phyloP scores from a whole-genome alignment of 2,888 invertebrate species.

The Beris morrisii region DNA sequence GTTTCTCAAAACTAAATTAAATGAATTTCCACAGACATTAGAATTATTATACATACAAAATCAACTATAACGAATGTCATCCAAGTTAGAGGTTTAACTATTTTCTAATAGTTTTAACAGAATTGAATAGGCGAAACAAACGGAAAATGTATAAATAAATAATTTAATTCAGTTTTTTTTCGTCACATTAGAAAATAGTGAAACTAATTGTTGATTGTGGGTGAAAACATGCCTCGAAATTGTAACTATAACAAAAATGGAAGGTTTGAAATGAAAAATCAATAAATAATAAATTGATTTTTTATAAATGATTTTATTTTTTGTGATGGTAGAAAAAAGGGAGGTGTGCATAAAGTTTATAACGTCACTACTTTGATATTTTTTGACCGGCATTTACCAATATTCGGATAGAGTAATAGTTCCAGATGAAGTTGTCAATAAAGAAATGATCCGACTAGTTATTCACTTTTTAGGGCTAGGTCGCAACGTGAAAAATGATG shows the following conservation, averaged over 20 bases:
- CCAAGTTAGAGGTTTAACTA: background rate
- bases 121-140: conserved; percentile 13
- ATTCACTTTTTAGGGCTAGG: too few relatives aligned
- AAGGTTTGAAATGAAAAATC: conserved; percentile 21
- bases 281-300: conserved; percentile 28
- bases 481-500: too few relatives aligned
- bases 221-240: conserved; percentile 17
- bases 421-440: too few relatives aligned
- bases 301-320: conserved; percentile 12
- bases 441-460: too few relatives aligned
- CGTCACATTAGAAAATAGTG: conserved; percentile 22
- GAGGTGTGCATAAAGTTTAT: too few relatives aligned
- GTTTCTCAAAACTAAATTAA: background rate
- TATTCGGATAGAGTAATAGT: too few relatives aligned
- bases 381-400: too few relatives aligned
- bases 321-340: too few relatives aligned
- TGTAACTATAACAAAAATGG: conserved; percentile 18
- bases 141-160: conserved; percentile 1
- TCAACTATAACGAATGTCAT: background rate
- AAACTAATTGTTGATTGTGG: conserved; percentile 25
- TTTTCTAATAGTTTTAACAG: too few relatives aligned
- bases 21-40: background rate
- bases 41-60: background rate
- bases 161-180: conserved; percentile 6
- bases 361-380: too few relatives aligned